A percentile compares a stretch with the other conserved stretches of the same genome.
phyloP scores from a whole-genome alignment of 1,140 invertebrate species.

The Bombus polaris region DNA sequence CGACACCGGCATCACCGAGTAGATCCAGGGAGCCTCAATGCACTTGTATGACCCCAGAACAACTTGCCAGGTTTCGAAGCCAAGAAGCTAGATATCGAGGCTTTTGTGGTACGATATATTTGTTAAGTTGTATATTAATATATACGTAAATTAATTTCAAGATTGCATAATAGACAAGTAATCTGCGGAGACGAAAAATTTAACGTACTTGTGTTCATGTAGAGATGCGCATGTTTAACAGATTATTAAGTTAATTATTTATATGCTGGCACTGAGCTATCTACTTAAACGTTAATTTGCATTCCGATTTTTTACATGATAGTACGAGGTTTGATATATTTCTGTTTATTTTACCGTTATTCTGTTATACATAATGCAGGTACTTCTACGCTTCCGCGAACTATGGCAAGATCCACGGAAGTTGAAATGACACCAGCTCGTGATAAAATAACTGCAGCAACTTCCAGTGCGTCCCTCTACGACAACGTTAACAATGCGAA shows the following conservation, averaged over 20 bases:
- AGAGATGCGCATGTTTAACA: neutral
- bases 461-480: conserved; percentile 94
- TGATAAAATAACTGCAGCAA: conserved; percentile 91
- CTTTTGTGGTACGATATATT: conserved; percentile 76
- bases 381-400: conserved; percentile 91
- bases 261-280: neutral
- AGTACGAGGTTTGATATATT: neutral
- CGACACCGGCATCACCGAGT: conserved; percentile 96
- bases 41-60: conserved; percentile 97
- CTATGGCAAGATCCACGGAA: conserved; percentile 88
- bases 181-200: too few relatives aligned
- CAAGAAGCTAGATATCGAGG: conserved; percentile 93
- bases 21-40: conserved; percentile 94
- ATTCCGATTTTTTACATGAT: neutral
- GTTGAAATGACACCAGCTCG: conserved; percentile 84
- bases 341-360: conserved; percentile 6
- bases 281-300: conserved; percentile 39
- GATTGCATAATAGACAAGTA: too few relatives aligned
- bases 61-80: conserved; percentile 91
- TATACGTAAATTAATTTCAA: too few relatives aligned
- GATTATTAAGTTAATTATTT: neutral
- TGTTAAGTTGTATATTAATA: neutral
- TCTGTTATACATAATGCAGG: conserved; percentile 19
- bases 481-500: conserved; percentile 88
- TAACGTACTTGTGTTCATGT: neutral